Evolutionary conservation across 2,888 invertebrate species (phyloP).

Genomic region (Netelia inedita): DNA sequence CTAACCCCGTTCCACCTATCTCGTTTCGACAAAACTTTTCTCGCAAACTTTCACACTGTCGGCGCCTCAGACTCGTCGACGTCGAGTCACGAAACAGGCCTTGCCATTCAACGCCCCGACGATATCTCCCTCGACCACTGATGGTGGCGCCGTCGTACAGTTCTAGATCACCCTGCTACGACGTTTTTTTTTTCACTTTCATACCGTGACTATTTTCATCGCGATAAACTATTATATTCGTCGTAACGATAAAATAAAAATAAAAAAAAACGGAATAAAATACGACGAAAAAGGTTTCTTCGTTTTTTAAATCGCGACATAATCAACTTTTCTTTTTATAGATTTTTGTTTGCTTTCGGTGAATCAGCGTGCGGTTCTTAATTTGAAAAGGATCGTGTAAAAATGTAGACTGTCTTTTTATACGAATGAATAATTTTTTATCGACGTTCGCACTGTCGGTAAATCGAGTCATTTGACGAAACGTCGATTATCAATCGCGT

Average conservation of each 20-base stretch:
- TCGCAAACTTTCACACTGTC: conserved; percentile 51
- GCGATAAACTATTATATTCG: not conserved
- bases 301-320: no score
- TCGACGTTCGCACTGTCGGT: no score
- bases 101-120: not conserved
- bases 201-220: not conserved
- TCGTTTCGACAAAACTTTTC: conserved; percentile 30
- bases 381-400: no score
- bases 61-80: conserved; percentile 9
- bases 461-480: no score
- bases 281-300: no score
- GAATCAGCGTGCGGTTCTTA: no score
- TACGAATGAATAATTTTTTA: no score
- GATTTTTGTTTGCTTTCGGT: no score
- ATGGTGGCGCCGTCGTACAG: not conserved
- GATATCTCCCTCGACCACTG: not conserved
- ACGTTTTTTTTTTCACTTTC: not conserved
- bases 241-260: not conserved
- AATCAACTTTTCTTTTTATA: no score
- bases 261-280: no score
- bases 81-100: not conserved
- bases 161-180: not conserved
- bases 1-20: not conserved
- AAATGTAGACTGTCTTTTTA: no score
- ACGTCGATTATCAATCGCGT: no score